Base-by-base conservation (phyloP, 2,888 invertebrate genomes). In the Syrphus vitripennis region DNA sequence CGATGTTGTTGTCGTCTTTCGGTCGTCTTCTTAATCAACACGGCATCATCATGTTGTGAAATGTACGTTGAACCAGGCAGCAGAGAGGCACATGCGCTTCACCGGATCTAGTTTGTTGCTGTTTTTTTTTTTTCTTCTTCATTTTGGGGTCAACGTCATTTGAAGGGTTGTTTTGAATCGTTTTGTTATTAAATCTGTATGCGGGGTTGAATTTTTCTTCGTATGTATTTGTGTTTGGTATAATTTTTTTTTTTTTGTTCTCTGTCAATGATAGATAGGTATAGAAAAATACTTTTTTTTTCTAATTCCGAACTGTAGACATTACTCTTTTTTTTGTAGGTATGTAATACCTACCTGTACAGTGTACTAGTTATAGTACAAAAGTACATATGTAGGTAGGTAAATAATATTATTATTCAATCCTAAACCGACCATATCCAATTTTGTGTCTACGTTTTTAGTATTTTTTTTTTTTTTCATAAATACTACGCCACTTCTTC, bases 111-210 rank as follows among this genome's bases (percentile, higher is more conserved):
- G 82, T 86, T 86, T 86, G 86, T 86, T 86, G 82, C 74, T 86
- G 72, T 81, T 90, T 90, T 45, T 55, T 55, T 40, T 59, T 14
- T 34, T 12, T 34, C 0, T 6, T n/a, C 31, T 19, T 31, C 14
- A 37, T 59, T 90, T 90, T 90, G 90, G 90, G 90, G 90, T 90
- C 90, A 90, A 91, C 90, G 90, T 90, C 90, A 90, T 90, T 89
- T 90, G 88, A 89, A 90, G 91, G 91, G 90, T 90, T 90, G 90
- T 89, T 90, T 86, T 86, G 77, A 86, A 77, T 77, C 61, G 69
- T 79, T 83, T 74, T 65, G 40, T 76, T 81, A 21, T 57, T 40
- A 45, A 63, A 19, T 57, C 53, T 53, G 16, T 76, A 61, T 26
- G n/a, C n/a, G 57, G 53, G 14, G 24, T 34, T 69, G 31, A 10